phyloP scores from a whole-genome alignment of 2,113 vertebrate genomes.

The Microcebus ravelobensis region DNA sequence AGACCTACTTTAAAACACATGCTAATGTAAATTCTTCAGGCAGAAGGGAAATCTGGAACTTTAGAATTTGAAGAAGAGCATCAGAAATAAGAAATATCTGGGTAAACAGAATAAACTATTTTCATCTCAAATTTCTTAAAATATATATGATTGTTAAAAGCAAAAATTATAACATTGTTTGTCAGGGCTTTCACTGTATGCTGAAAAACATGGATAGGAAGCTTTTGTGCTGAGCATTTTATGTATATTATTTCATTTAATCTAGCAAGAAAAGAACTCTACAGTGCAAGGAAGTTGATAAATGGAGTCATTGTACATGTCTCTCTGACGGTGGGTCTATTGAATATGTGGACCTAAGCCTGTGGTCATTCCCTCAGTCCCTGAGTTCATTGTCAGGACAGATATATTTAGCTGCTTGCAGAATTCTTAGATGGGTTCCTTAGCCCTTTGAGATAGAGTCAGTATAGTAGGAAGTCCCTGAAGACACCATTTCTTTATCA shows the following conservation, averaged over 20 bases:
- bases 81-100: neutral
- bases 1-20: neutral
- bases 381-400: neutral
- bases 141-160: neutral
- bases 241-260: neutral
- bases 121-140: neutral
- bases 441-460: neutral
- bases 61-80: neutral
- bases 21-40: neutral
- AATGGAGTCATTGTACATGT: neutral
- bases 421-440: neutral
- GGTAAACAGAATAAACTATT: neutral
- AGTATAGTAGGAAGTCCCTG: neutral
- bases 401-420: neutral
- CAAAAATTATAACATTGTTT: neutral
- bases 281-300: neutral
- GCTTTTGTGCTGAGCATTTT: neutral
- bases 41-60: neutral
- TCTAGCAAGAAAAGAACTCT: neutral
- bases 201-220: neutral
- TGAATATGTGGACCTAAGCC: neutral
- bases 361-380: neutral
- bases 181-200: neutral
- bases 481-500: neutral
- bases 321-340: neutral